Conservation (phyloP, 2,888 invertebrate species). For the Parnassius smintheus region DNA sequence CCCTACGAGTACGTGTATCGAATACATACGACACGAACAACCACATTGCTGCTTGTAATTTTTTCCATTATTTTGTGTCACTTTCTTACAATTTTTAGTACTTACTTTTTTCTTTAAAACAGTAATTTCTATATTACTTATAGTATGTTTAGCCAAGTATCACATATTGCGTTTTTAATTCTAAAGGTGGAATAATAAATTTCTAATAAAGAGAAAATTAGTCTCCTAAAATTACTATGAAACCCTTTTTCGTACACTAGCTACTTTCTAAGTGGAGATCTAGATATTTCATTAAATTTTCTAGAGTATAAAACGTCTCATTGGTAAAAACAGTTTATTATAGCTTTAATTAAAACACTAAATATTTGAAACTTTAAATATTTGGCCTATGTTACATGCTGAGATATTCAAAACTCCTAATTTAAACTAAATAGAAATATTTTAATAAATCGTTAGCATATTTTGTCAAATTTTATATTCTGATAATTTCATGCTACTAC, state of each 20-base stretch:
- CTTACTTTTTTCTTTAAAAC: conserved; percentile 12
- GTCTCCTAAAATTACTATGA: conserved; percentile 1
- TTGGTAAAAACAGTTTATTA: conserved; percentile 4
- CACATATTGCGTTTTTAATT: not conserved
- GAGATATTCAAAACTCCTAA: conserved; percentile 14
- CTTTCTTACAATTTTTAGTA: conserved; percentile 2
- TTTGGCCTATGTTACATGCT: conserved; percentile 27
- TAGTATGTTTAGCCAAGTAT: not conserved
- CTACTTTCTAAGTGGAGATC: conserved; percentile 19
- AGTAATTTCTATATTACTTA: not conserved
- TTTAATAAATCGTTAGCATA: conserved; percentile 5
- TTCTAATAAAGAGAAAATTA: not conserved
- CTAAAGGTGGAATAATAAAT: not conserved
- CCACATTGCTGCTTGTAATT: not conserved
- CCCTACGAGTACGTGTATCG: not conserved
- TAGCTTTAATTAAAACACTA: conserved; percentile 14
- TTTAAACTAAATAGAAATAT: conserved; percentile 14
- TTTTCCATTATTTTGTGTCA: not conserved
- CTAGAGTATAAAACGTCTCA: too few relatives aligned
- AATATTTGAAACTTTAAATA: conserved; percentile 9
- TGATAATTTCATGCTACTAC: conserved; percentile 16
- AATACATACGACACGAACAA: conserved; percentile 4
- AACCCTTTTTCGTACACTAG: conserved; percentile 8
- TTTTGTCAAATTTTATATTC: conserved; percentile 5
- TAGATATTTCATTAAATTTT: conserved; percentile 3